Evolutionary conservation across 2,113 vertebrate species (phyloP), one percentile per base, ranked within the genome.

Genomic region (Callithrix jacchus): DNA sequence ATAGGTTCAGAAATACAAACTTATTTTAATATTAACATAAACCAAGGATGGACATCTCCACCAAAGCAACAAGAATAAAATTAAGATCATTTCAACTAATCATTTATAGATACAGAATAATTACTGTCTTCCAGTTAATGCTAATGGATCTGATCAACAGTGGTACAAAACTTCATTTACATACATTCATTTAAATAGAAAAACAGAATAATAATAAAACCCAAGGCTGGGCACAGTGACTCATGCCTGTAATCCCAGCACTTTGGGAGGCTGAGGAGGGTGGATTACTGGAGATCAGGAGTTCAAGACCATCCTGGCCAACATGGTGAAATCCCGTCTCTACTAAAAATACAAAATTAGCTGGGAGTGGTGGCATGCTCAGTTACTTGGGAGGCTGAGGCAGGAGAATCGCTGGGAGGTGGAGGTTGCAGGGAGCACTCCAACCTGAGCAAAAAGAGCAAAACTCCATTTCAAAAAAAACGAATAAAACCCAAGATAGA

Each of bases 21-120:
- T 93, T 92, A 91, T 52, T 90, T 91, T 96, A 87, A 77, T 45
- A 85, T 66, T 71, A 96, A 81, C 61, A 94, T 18, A 81, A 58
- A 56, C 42, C 52, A 85, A 92, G 56, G 47, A 82, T 74, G 20
- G 25, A 95, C 58, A 5, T 64, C 37, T 87, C 54, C 64, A 95
- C 13, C 21, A 90, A 90, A 94, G 27, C 40, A 77, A 91, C 7
- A 93, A n/a, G 14, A 94, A 95, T 92, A 89, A 95, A 93, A 96
- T 47, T n/a, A 95, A 91, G 49, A 45, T 70, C 2, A 81, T 49
- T 68, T 93, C 70, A 96, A 93, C 25, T 45, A 79, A 88, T 35
- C 32, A 93, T 85, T 94, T 91, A 83, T 0, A 20, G 52, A 93
- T 86, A 83, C 0, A 20, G 58, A 93, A 86, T 58, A 68, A n/a